These are phyloP conservation scores for Oscheius sp. DNA, from an alignment of 1,140 invertebrate species.

Conservation along the genomic window DNA sequence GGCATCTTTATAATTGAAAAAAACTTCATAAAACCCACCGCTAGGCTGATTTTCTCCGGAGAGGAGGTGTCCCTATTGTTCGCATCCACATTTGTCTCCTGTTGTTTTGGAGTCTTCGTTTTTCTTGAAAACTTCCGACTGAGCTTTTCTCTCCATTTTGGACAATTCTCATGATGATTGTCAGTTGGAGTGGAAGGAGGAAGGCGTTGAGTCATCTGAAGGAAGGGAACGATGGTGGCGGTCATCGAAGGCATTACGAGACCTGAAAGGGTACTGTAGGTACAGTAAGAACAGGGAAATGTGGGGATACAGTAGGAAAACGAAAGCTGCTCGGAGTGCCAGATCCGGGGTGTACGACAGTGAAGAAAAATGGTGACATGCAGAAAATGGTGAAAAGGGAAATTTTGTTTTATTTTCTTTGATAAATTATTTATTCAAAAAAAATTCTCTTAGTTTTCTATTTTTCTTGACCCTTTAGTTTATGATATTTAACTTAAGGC, in stretches of 20 bases:
- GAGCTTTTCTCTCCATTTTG: slow-evolving; percentile 38
- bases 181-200: neutral
- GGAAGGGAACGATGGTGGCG: slow-evolving; percentile 56
- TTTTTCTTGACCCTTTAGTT: too few species aligned
- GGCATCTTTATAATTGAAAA: too few species aligned
- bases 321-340: too few species aligned
- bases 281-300: neutral
- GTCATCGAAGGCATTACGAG: slow-evolving; percentile 57
- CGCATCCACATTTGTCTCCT: slow-evolving; percentile 8
- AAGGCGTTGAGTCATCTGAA: slow-evolving; percentile 30
- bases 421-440: too few species aligned
- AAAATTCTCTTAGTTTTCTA: too few species aligned
- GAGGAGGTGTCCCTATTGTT: slow-evolving; percentile 4
- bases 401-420: too few species aligned
- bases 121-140: slow-evolving; percentile 23
- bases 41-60: slow-evolving; percentile 23
- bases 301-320: too few species aligned
- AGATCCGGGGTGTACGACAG: too few species aligned
- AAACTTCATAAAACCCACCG: neutral
- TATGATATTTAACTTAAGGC: too few species aligned
- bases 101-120: neutral
- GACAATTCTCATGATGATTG: slow-evolving; percentile 45
- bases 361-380: too few species aligned
- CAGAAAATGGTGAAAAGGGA: too few species aligned
- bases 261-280: slow-evolving; percentile 23